Conservation (phyloP, 2,888 invertebrate species). For the Pyrocoelia pectoralis region DNA sequence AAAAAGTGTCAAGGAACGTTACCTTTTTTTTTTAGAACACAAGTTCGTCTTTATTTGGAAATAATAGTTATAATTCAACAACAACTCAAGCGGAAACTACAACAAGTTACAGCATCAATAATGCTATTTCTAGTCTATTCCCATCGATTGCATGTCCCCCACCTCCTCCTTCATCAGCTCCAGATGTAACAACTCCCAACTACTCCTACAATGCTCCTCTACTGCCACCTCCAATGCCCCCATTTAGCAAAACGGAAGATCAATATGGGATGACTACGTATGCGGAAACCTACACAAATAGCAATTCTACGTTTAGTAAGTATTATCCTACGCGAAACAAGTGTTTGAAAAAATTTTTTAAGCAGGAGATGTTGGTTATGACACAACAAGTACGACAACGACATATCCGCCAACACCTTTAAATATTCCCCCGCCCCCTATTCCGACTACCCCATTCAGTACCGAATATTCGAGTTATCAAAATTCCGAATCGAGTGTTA, state of each 20-base stretch:
- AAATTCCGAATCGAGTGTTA: conserved; percentile 15
- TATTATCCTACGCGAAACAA: conserved; percentile 8
- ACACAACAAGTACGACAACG: not conserved
- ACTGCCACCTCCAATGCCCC: conserved; percentile 65
- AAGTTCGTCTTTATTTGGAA: conserved; percentile 24
- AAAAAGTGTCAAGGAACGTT: too few species aligned
- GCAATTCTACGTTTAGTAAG: conserved; percentile 33
- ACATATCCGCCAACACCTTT: conserved; percentile 13
- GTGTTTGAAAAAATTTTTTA: not conserved
- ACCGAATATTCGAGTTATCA: conserved; percentile 8
- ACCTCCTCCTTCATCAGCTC: conserved; percentile 51
- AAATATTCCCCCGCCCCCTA: conserved; percentile 7
- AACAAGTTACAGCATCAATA: conserved; percentile 15
- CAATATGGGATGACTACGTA: conserved; percentile 34
- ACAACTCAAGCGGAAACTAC: conserved; percentile 20
- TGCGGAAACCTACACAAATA: conserved; percentile 23
- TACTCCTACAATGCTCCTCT: conserved; percentile 59
- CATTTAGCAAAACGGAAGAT: conserved; percentile 52
- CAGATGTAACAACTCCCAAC: conserved; percentile 31
- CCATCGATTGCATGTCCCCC: conserved; percentile 62
- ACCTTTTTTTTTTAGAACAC: conserved; percentile 31
- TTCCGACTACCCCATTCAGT: not conserved
- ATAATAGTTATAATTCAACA: conserved; percentile 9
- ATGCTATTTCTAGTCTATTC: conserved; percentile 45
- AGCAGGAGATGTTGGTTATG: not conserved